These are phyloP conservation scores for Hydrozoanthus gracilis DNA, from an alignment of 92 coral and sea anemone genomes.

Conservation along the genomic window DNA sequence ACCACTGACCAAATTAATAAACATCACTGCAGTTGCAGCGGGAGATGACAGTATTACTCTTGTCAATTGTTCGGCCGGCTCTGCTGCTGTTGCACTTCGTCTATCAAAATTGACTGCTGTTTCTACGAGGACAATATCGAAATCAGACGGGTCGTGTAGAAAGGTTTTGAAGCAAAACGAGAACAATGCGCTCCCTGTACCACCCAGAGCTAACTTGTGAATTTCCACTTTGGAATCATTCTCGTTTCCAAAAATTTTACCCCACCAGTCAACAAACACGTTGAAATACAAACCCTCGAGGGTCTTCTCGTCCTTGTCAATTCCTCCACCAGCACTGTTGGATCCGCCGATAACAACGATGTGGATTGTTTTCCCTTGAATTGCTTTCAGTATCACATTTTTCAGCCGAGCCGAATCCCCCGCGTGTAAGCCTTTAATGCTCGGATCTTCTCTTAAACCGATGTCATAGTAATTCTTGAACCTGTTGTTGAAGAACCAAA, in stretches of 20 bases:
- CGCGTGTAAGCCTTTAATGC: slow-evolving; percentile 22
- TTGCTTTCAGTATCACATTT: slow-evolving; percentile 68
- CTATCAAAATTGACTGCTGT: slow-evolving; percentile 71
- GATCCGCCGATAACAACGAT: slow-evolving; percentile 84
- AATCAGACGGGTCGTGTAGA: slow-evolving; percentile 41
- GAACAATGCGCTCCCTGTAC: slow-evolving; percentile 80
- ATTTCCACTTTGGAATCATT: slow-evolving; percentile 50
- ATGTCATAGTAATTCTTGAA: slow-evolving; percentile 13
- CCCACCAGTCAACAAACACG: slow-evolving; percentile 81
- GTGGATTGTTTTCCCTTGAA: slow-evolving; percentile 59
- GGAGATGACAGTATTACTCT: slow-evolving; percentile 69
- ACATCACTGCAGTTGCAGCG: slow-evolving; percentile 73
- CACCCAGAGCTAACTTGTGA: slow-evolving; percentile 64
- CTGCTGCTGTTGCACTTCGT: slow-evolving; percentile 54
- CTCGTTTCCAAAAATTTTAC: slow-evolving; percentile 51
- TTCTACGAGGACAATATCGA: slow-evolving; percentile 82
- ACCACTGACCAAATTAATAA: slow-evolving; percentile 73
- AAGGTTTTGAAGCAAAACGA: slow-evolving; percentile 81
- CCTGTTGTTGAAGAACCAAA: slow-evolving; percentile 25
- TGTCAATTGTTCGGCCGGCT: slow-evolving; percentile 81
- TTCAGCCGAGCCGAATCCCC: slow-evolving; percentile 36
- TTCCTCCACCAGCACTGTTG: slow-evolving; percentile 89
- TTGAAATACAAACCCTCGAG: slow-evolving; percentile 61
- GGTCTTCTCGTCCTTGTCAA: slow-evolving; percentile 63
- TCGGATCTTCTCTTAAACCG: slow-evolving; percentile 21